Evolutionary conservation across 2,888 invertebrate species (phyloP).

Genomic region (Nomada flava): DNA sequence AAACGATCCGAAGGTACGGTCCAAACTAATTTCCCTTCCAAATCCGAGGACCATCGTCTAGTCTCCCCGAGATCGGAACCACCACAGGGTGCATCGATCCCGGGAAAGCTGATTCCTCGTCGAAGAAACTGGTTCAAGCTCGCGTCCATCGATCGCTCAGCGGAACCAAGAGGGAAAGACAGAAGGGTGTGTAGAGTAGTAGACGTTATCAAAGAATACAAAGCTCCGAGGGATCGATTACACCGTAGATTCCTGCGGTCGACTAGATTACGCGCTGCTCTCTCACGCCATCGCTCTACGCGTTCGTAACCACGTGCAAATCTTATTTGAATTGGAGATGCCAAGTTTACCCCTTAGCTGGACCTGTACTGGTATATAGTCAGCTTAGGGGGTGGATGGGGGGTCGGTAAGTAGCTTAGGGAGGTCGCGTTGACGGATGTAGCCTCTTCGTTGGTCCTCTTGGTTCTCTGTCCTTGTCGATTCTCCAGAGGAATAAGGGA

Average conservation of each 20-base stretch:
- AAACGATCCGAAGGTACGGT: slow-evolving; percentile 30
- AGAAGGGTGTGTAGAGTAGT: neutral
- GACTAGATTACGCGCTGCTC: slow-evolving; percentile 66
- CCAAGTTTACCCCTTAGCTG: slow-evolving; percentile 72
- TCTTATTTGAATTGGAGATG: slow-evolving; percentile 79
- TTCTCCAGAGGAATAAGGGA: slow-evolving; percentile 8
- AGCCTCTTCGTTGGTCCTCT: slow-evolving; percentile 2
- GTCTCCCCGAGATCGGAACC: slow-evolving; percentile 21
- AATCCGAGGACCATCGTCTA: slow-evolving; percentile 27
- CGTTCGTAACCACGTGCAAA: slow-evolving; percentile 64
- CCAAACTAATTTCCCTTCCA: slow-evolving; percentile 52
- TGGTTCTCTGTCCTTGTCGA: neutral
- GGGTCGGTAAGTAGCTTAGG: slow-evolving; percentile 67
- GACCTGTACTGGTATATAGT: slow-evolving; percentile 66
- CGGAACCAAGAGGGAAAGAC: neutral
- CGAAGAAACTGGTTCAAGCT: slow-evolving; percentile 21
- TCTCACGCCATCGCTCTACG: slow-evolving; percentile 55
- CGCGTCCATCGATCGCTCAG: slow-evolving; percentile 27
- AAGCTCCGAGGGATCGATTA: slow-evolving; percentile 67
- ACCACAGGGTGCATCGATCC: slow-evolving; percentile 33
- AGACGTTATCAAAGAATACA: slow-evolving; percentile 70
- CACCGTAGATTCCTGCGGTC: slow-evolving; percentile 44
- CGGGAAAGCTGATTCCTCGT: neutral
- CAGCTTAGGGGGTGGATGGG: slow-evolving; percentile 68
- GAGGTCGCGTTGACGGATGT: slow-evolving; percentile 47